Evolutionary conservation across 2,888 invertebrate species (phyloP).

Genomic region (Orthosia cruda): DNA sequence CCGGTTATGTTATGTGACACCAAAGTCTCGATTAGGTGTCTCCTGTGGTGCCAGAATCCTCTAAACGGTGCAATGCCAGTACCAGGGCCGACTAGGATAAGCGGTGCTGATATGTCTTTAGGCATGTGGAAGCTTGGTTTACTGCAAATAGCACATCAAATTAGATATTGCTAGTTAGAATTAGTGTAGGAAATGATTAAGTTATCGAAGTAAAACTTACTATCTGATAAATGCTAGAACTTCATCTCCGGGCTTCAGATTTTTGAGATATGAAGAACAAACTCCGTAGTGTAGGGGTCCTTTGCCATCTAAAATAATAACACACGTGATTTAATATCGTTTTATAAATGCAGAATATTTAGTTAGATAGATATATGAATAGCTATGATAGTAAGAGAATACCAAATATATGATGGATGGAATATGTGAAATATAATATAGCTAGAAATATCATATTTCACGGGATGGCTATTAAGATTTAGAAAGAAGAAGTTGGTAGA

Average conservation of each 20-base stretch:
- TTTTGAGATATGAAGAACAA: slow-evolving; percentile 97
- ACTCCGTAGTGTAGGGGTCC: slow-evolving; percentile 97
- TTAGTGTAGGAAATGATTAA: neutral
- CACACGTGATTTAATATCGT: neutral
- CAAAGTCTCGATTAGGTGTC: slow-evolving; percentile 75
- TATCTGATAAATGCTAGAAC: slow-evolving; percentile 95
- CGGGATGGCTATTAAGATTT: no score
- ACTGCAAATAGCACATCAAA: slow-evolving; percentile 87
- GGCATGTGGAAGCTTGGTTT: slow-evolving; percentile 97
- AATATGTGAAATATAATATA: neutral
- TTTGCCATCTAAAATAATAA: slow-evolving; percentile 92
- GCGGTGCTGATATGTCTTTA: slow-evolving; percentile 93
- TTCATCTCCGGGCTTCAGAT: slow-evolving; percentile 93
- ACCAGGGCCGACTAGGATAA: slow-evolving; percentile 97
- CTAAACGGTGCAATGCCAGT: slow-evolving; percentile 99
- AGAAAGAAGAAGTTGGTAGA: neutral
- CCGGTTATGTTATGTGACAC: slow-evolving; percentile 73
- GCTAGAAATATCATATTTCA: no score
- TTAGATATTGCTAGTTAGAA: slow-evolving; percentile 31
- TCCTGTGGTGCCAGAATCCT: slow-evolving; percentile 97
- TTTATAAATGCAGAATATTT: neutral
- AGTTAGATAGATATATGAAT: neutral
- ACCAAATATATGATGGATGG: neutral
- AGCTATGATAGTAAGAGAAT: neutral
- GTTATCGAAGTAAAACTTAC: slow-evolving; percentile 85